Base-by-base conservation (phyloP, 2,113 vertebrate genomes). In the Hippoglossus stenolepis region DNA sequence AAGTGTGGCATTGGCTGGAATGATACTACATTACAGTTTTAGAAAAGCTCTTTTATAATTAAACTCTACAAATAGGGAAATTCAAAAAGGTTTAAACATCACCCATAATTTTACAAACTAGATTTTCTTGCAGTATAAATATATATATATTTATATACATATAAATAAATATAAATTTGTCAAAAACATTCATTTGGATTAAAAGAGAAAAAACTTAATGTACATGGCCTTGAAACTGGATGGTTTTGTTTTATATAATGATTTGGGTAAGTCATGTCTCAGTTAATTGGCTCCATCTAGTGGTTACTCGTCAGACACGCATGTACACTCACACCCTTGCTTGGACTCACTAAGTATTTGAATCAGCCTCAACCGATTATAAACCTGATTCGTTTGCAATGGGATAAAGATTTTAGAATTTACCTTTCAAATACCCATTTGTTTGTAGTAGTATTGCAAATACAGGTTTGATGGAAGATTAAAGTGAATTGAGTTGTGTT, bases 271-370 rank as follows among this genome's bases (percentile, higher is more conserved):
- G 12, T 71, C 0, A 12, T 12, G 63, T 1, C 26, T 60, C 12
- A 79, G 35, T 7, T 51, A 11, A 54, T 3, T 73, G 24, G 43
- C 70, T 2, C 82, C 87, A 83, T 78, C 90, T 90, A 75, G 83
- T 88, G 87, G 63, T 24, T 28, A 2, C 17, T 63, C 2, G 18
- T 65, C 2, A n/a, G 35, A 75, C 54, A 31, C 75, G 51, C 53
- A 66, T 6, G 7, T 23, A 17, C 5, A 6, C 5, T 13, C 18
- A n/a, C 10, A 77, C 64, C 45, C 18, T 54, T 54, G 20, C 54
- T n/a, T n/a, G n/a, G 20, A 21, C 18, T 21, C 18, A n/a, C 9
- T 21, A 5, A 12, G 53, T 18, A 20, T 8, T 31, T 11, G 11
- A 35, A 18, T 54, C 18, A 10, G 53, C 3, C 8, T 21, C 10